phyloP scores from a whole-genome alignment of 35 echinoderm and acorn worm genomes.

The Ophioderma brevispina region DNA sequence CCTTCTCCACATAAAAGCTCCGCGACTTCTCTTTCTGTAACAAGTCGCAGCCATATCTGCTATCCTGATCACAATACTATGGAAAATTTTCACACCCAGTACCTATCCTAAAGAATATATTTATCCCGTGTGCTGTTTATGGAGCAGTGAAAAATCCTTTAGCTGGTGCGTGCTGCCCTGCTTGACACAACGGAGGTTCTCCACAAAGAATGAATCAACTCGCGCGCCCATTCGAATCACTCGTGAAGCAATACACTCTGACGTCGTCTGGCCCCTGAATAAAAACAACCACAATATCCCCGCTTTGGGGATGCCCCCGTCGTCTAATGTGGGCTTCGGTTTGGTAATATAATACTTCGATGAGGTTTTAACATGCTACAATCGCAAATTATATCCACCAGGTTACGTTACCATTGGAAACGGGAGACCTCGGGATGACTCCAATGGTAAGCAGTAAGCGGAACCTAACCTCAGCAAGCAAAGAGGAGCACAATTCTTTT shows the following conservation, averaged over 20 bases:
- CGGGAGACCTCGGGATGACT: conserved; percentile 5
- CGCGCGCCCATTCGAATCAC: not conserved
- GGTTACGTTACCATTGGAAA: not conserved
- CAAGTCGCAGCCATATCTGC: not conserved
- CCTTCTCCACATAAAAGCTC: not conserved
- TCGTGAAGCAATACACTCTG: not conserved
- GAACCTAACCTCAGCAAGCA: not conserved
- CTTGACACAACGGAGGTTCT: not conserved
- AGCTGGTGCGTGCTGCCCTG: not conserved
- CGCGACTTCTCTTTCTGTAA: not conserved
- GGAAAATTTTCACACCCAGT: too few relatives aligned
- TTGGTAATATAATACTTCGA: not conserved
- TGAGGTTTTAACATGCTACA: not conserved
- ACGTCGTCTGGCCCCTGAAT: not conserved
- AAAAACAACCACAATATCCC: conserved; percentile 9
- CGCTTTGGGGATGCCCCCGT: not conserved
- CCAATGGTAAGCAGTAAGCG: not conserved
- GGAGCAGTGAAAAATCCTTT: not conserved
- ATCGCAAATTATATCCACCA: conserved; percentile 8
- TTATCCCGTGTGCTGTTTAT: not conserved
- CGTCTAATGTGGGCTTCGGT: not conserved
- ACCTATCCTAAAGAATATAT: not conserved
- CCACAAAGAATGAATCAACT: not conserved
- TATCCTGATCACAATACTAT: too few relatives aligned
- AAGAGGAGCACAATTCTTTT: not conserved